Evolutionary conservation across 2,888 invertebrate genomes (phyloP), one percentile per base, ranked within the genome.

Genomic region (Andrena fulva): DNA sequence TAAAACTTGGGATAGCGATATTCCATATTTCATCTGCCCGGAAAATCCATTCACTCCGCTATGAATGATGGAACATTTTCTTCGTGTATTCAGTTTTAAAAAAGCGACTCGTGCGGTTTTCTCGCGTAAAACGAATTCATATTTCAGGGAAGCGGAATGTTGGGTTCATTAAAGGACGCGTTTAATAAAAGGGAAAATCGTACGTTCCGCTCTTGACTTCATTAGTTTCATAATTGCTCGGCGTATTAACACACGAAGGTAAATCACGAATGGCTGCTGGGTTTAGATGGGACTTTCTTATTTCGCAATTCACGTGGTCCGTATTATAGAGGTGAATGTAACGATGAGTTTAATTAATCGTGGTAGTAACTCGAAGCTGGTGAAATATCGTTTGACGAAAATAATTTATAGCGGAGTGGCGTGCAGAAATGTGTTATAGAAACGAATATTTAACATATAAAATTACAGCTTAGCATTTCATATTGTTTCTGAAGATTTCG

Each of bases 181-280:
- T 27, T 56, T 56, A 56, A 56, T 62, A 62, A 62, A 31, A 31
- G 31, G 16, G 31, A 10, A 56, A 10, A 20, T 56, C 56, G 56
- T 56, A 56, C 56, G 42, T 42, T 42, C 24, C 10, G 24, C 56
- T 56, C 24, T 27, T 56, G 24, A 24, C 56, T 56, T 56, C 56
- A 12, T 56, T 20, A 56, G 20, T 24, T 54, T 54, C 54, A n/a
- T 10, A 56, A 56, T 20, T 56, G 10, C 10, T 12, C 10, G 42
- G 42, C 42, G 56, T 27, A 56, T 56, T 56, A 27, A 24, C 24
- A 27, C 10, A 27, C 10, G 24, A 56, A 27, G 2, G 20, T 56
- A 56, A 27, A 27, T 56, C 24, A 10, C 20, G 54, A 54, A 54
- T 24, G 27, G 1, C 24, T 7, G 56, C 10, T 20, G 56, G 1